phyloP scores from a whole-genome alignment of 2,113 vertebrate genomes.

The Mobula birostris region DNA sequence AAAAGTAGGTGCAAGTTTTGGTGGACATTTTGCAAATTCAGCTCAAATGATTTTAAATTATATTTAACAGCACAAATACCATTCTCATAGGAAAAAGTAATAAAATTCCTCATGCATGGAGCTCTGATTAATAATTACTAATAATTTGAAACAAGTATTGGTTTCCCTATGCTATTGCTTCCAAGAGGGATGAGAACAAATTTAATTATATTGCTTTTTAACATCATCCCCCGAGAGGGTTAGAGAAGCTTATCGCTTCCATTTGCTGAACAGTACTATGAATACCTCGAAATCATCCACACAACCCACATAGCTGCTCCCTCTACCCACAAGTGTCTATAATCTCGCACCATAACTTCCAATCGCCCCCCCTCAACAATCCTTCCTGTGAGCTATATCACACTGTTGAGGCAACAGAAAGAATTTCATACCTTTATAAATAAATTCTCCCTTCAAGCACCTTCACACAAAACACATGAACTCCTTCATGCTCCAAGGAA shows the following conservation, averaged over 20 bases:
- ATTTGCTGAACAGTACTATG: not conserved
- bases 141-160: not conserved
- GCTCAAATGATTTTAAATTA: not conserved
- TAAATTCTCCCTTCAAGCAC: not conserved
- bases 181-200: not conserved
- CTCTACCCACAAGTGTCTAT: not conserved
- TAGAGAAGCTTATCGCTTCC: not conserved
- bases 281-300: not conserved
- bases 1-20: not conserved
- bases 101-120: not conserved
- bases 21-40: not conserved
- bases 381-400: not conserved
- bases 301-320: not conserved
- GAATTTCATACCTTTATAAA: not conserved
- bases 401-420: not conserved
- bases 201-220: slow-evolving; percentile 18
- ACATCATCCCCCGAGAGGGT: not conserved
- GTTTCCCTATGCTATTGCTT: not conserved
- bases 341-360: too few species aligned
- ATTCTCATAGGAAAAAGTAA: not conserved
- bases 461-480: not conserved
- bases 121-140: not conserved
- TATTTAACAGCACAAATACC: not conserved
- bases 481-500: not conserved
- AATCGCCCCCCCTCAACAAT: not conserved